Evolutionary conservation across 2,113 vertebrate genomes (phyloP).

Genomic region (Peromyscus californicus): DNA sequence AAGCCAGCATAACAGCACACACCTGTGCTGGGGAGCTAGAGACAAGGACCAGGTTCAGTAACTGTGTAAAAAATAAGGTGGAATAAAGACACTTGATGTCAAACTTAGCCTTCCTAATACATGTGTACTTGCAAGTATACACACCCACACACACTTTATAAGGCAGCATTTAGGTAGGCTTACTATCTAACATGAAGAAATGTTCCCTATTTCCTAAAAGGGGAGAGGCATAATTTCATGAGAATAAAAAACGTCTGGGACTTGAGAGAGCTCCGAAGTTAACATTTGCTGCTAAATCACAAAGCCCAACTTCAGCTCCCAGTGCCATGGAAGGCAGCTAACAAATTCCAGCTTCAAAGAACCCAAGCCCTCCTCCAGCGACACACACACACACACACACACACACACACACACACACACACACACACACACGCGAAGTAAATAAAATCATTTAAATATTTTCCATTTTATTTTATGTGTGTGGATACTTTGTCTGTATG

Average conservation of each 20-base stretch:
- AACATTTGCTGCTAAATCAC: neutral
- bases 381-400: neutral
- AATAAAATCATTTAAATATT: neutral
- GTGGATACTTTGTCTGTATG: neutral
- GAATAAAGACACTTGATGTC: neutral
- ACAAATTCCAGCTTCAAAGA: neutral
- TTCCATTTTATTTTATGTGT: neutral
- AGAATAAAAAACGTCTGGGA: slow-evolving; percentile 1
- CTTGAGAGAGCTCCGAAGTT: neutral
- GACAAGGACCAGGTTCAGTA: neutral
- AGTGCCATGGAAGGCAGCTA: neutral
- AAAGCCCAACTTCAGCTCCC: neutral
- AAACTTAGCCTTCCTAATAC: neutral
- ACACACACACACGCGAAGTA: neutral
- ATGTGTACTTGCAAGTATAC: neutral
- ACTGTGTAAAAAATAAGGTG: neutral
- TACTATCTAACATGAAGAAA: slow-evolving; percentile 39
- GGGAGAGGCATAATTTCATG: neutral
- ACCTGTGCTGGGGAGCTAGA: neutral
- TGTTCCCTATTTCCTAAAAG: neutral
- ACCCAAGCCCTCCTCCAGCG: neutral
- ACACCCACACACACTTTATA: neutral
- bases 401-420: neutral
- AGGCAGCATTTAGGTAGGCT: slow-evolving; percentile 26
- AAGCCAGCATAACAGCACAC: neutral